Evolutionary conservation across 2,113 vertebrate species (phyloP).

Genomic region (Scolopax mira): DNA sequence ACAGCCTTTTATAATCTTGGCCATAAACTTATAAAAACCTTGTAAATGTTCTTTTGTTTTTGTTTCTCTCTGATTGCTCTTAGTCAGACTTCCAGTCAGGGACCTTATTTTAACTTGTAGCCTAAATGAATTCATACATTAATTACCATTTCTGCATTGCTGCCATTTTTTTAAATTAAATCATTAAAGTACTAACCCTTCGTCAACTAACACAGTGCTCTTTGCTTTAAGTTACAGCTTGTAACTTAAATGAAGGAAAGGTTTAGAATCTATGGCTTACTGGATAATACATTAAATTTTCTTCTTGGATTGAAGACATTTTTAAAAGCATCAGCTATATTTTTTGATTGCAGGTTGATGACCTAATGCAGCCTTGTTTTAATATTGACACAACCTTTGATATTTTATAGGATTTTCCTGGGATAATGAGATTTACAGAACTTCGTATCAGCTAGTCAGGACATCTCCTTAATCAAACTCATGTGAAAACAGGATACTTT

Average conservation of each 20-base stretch:
- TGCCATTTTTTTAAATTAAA: background rate
- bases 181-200: background rate
- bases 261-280: background rate
- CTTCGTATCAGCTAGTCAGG: background rate
- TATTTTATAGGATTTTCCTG: background rate
- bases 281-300: background rate
- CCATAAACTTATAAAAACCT: background rate
- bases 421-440: background rate
- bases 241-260: background rate
- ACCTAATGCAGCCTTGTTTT: background rate
- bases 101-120: background rate
- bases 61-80: background rate
- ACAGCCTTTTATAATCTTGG: background rate
- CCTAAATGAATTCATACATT: background rate
- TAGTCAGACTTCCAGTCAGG: background rate
- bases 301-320: background rate
- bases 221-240: background rate
- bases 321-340: background rate
- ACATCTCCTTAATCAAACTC: background rate
- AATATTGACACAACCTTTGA: background rate
- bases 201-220: background rate
- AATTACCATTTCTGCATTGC: background rate
- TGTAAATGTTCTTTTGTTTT: background rate
- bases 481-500: background rate
- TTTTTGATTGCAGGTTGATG: background rate